Base-by-base conservation (phyloP, 1,140 invertebrate species). In the Monomorium pharaonis region DNA sequence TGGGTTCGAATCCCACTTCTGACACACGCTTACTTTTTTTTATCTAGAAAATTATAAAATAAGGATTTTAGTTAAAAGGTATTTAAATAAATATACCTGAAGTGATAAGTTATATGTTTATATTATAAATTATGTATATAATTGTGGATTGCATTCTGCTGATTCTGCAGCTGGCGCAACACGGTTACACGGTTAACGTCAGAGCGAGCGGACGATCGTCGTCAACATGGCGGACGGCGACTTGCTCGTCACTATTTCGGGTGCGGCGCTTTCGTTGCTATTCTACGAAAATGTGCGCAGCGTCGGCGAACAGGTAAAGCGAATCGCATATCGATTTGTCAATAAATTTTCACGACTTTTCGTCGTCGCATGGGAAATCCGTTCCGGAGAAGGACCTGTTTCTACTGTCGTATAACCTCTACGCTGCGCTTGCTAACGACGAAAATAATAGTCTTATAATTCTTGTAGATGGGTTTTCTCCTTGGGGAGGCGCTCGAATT, bases 1-100 rank as follows among this genome's bases (percentile, higher is more conserved):
- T 97, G 97, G 97, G 97, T 97, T 98, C 97, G 97, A 97, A 97
- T 97, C 97, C 97, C 97, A 97, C 97, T 97, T 97, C 96, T 97
- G 97, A 97, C 97, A 97, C n/a, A n/a, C n/a, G n/a, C n/a, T n/a
- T n/a, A 94, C 65, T 60, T 76, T 85, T 94, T 94, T 95, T 85
- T 24, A 10, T 12, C 0, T 47, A 9, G 0, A 21, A 30, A 49
- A 65, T 30, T 33, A 62, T n/a, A 10, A 21, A 3, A 21, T 7
- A 30, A 75, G 14, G 24, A 27, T 33, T 77, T n/a, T 21, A 67
- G 18, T 3, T n/a, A 10, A 44, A 7, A 16, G 1, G 6, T 69
- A 37, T 7, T 47, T 18, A 16, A 44, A 58, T 58, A 58, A 3
- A 18, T 33, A 33, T 12, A 33, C 5, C 1, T n/a, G 33, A 84